Conservation (phyloP, 2,888 invertebrate species). For the Torymus aiolomorphi region DNA sequence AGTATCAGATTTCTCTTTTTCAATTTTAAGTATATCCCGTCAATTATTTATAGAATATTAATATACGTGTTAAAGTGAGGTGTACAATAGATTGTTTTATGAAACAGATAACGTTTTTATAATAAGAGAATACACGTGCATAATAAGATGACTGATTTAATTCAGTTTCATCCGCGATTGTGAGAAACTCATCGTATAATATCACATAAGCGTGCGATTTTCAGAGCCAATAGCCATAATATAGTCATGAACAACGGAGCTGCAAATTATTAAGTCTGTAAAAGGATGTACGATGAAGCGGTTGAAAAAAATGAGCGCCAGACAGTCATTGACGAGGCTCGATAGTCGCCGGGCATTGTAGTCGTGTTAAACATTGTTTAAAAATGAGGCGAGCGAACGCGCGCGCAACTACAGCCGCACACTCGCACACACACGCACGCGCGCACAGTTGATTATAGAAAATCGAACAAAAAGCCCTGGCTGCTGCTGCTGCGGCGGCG, state of each 20-base stretch:
- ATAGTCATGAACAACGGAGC: neutral
- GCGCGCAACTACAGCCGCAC: neutral
- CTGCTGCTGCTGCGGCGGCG: neutral
- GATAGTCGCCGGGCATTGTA: slow-evolving; percentile 33
- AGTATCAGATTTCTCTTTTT: slow-evolving; percentile 18
- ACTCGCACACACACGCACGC: neutral
- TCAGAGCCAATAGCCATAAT: no score
- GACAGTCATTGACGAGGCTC: slow-evolving; percentile 31
- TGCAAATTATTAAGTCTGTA: neutral
- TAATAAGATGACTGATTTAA: no score
- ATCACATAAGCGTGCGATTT: no score
- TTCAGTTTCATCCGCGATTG: no score
- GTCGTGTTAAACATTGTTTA: slow-evolving; percentile 52
- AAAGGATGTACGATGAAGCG: neutral
- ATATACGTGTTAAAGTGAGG: neutral
- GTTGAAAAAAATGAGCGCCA: neutral
- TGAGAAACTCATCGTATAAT: no score
- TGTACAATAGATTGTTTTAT: no score
- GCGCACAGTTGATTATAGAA: slow-evolving; percentile 53
- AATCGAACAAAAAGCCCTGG: slow-evolving; percentile 54
- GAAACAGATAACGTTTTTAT: no score
- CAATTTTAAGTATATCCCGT: slow-evolving; percentile 5
- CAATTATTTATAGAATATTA: slow-evolving; percentile 19
- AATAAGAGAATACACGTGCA: no score
- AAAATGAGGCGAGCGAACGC: slow-evolving; percentile 39